Percentiles rank a stretch among this genome's conserved stretches.
Conservation (phyloP, 2,888 invertebrate species). For the Parelbella ahira region DNA sequence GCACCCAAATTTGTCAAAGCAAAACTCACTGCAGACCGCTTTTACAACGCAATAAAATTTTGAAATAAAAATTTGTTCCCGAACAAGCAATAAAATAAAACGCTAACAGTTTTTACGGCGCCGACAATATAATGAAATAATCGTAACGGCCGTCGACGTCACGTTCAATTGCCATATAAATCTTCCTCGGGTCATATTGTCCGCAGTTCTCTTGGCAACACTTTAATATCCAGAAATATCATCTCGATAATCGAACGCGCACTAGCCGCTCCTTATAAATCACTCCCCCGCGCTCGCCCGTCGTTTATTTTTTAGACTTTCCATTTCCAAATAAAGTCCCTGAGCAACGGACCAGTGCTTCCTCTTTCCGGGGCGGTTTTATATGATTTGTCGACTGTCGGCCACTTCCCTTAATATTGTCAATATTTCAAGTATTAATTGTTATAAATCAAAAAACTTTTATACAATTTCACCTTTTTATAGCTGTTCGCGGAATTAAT, state of each 20-base stretch:
- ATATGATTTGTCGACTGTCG: conserved; percentile 78
- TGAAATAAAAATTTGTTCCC: conserved; percentile 70
- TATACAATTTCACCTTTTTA: conserved; percentile 51
- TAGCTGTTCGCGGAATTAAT: conserved; percentile 60
- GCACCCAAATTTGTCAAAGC: conserved; percentile 46
- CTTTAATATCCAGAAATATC: conserved; percentile 81
- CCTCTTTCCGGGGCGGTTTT: conserved; percentile 79
- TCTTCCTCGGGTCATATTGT: conserved; percentile 80
- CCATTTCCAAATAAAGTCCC: conserved; percentile 80
- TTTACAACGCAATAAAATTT: conserved; percentile 77
- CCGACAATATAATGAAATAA: conserved; percentile 80
- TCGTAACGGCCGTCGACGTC: conserved; percentile 76
- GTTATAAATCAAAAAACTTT: conserved; percentile 78
- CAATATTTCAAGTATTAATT: conserved; percentile 81
- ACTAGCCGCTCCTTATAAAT: conserved; percentile 72
- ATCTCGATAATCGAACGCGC: conserved; percentile 75
- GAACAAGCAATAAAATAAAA: conserved; percentile 76
- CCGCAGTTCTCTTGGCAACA: conserved; percentile 76
- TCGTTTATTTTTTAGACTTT: conserved; percentile 80
- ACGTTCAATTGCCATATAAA: conserved; percentile 76
- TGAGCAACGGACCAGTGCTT: conserved; percentile 74
- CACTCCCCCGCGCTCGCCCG: conserved; percentile 63
- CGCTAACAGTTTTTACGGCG: conserved; percentile 77
- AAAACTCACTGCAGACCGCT: conserved; percentile 51
- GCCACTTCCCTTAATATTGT: conserved; percentile 78